Conservation (phyloP, 2,797 vertebrate genomes). For the Pantherophis vulpinus region DNA sequence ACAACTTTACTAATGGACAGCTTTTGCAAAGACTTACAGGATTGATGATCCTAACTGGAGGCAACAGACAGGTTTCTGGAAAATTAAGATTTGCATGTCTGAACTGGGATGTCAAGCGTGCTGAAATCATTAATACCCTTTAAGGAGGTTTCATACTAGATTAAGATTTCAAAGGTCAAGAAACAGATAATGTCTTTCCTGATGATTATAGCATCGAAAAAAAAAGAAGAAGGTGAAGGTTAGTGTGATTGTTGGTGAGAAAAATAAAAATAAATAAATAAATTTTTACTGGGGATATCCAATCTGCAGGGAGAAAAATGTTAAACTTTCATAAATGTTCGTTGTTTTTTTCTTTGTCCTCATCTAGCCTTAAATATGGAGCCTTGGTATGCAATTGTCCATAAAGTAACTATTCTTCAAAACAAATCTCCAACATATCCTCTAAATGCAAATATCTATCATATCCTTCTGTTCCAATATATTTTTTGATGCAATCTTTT, state of each 20-base stretch:
- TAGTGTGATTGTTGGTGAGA: background rate
- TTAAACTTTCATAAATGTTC: background rate
- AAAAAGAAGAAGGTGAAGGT: background rate
- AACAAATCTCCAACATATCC: background rate
- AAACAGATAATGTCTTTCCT: background rate
- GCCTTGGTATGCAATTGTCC: background rate
- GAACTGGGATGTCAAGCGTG: background rate
- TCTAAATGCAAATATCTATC: background rate
- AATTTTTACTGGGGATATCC: background rate
- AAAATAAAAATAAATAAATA: background rate
- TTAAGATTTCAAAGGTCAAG: background rate
- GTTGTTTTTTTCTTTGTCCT: background rate
- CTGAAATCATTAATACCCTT: background rate
- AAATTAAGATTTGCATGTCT: background rate
- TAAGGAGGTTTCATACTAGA: background rate
- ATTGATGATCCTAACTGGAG: background rate
- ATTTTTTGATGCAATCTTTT: background rate
- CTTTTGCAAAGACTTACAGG: background rate
- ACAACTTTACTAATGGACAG: background rate
- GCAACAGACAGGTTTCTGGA: background rate
- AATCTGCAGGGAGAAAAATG: background rate
- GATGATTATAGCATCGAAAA: background rate
- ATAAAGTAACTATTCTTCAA: background rate
- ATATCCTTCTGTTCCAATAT: background rate
- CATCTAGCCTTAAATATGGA: background rate